Conservation (phyloP, 2,797 vertebrate species). For the Agapornis canus region DNA sequence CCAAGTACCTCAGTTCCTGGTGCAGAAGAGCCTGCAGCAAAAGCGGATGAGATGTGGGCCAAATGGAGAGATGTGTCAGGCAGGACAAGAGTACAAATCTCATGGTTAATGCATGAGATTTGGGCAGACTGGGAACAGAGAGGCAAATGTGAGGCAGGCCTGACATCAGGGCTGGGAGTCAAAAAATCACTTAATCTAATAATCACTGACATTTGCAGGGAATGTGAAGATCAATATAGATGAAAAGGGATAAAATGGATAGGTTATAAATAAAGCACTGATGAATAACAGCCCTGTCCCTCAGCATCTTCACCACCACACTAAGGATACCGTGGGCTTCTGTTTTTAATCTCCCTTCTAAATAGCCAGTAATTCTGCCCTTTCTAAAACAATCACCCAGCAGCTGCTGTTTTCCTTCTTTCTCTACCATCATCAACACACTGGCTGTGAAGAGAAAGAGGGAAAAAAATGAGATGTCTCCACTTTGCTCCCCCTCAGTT, state of each 20-base stretch:
- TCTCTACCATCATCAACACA: neutral
- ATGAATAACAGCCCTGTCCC: neutral
- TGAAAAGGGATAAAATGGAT: neutral
- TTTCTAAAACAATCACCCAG: constrained; percentile 20
- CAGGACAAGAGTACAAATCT: neutral
- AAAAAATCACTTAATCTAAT: neutral
- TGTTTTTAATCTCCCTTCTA: neutral
- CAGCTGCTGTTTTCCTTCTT: constrained; percentile 25
- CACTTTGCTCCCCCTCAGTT: neutral
- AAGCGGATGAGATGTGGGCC: neutral
- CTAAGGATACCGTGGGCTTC: neutral
- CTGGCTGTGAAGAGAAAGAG: neutral
- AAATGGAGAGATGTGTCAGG: neutral
- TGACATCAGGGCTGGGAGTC: neutral
- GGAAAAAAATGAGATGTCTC: neutral
- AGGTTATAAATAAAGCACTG: neutral
- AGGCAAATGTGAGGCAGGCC: neutral
- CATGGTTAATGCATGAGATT: neutral
- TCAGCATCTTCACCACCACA: neutral
- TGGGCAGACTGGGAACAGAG: neutral
- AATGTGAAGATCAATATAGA: neutral
- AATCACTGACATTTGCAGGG: neutral
- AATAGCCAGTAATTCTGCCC: neutral
- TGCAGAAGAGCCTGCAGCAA: neutral
- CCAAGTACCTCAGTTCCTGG: neutral